Percentiles rank a stretch among this genome's conserved stretches.
These are phyloP conservation scores for Brachionus asplanchnoidis DNA, from an alignment of 1,140 invertebrate genomes.

Conservation along the genomic window DNA sequence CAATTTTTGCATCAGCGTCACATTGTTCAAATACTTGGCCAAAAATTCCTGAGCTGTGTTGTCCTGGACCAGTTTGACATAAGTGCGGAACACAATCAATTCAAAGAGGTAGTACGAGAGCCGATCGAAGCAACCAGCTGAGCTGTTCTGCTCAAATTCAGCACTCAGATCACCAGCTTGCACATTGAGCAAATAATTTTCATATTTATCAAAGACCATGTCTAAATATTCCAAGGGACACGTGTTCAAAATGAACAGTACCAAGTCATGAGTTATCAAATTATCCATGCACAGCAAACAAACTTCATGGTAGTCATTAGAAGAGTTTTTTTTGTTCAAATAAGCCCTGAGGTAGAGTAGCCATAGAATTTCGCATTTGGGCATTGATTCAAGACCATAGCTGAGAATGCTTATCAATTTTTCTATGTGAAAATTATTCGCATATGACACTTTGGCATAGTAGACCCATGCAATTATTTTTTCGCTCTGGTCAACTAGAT, in stretches of 20 bases:
- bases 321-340: not conserved
- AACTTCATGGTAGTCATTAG: conserved; percentile 27
- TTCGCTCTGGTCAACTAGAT: not conserved
- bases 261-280: conserved; percentile 26
- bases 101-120: not conserved
- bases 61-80: not conserved
- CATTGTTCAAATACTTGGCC: not conserved
- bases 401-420: conserved; percentile 25
- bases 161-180: not conserved
- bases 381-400: not conserved
- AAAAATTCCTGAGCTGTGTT: not conserved
- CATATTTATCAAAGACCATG: conserved; percentile 10
- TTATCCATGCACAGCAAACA: conserved; percentile 37
- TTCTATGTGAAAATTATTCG: not conserved
- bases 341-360: conserved; percentile 10
- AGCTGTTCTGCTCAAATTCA: conserved; percentile 21
- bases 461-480: conserved; percentile 9
- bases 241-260: conserved; percentile 34
- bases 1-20: not conserved
- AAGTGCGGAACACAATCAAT: not conserved
- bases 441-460: not conserved
- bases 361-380: conserved; percentile 22
- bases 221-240: not conserved
- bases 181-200: conserved; percentile 22
- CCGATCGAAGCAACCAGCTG: not conserved